A percentile compares a stretch with the other conserved stretches of the same genome.
phyloP scores from a whole-genome alignment of 2,888 invertebrate species.

The Nemotelus pantherinus region DNA sequence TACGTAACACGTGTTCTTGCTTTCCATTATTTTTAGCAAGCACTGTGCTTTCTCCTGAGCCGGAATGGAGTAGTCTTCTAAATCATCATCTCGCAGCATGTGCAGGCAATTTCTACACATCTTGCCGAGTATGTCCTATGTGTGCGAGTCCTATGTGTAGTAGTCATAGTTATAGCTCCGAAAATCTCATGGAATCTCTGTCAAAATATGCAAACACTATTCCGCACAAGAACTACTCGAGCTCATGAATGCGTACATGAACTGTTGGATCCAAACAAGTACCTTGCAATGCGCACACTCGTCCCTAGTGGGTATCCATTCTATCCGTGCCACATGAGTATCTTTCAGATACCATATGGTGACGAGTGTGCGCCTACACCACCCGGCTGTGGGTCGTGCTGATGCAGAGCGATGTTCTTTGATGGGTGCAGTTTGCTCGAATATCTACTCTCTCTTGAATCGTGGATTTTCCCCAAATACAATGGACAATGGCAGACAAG shows the following conservation, averaged over 20 bases:
- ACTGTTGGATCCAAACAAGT: neutral
- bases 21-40: conserved; percentile 11
- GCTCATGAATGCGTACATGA: neutral
- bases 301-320: neutral
- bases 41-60: conserved; percentile 2
- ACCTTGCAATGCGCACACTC: conserved; percentile 22
- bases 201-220: conserved; percentile 13
- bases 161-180: neutral
- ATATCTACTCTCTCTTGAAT: neutral
- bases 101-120: conserved; percentile 16
- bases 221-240: neutral
- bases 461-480: neutral
- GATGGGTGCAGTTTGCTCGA: conserved; percentile 1
- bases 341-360: conserved; percentile 21
- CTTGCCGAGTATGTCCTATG: neutral
- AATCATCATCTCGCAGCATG: conserved; percentile 20
- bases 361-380: conserved; percentile 21
- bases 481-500: conserved; percentile 22
- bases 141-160: neutral
- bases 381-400: conserved; percentile 16
- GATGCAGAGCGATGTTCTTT: neutral
- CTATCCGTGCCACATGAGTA: neutral
- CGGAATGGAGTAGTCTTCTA: neutral
- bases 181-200: conserved; percentile 15
- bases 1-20: too few species aligned